Evolutionary conservation across 2,113 vertebrate species (phyloP).

Genomic region (Fulica atra): DNA sequence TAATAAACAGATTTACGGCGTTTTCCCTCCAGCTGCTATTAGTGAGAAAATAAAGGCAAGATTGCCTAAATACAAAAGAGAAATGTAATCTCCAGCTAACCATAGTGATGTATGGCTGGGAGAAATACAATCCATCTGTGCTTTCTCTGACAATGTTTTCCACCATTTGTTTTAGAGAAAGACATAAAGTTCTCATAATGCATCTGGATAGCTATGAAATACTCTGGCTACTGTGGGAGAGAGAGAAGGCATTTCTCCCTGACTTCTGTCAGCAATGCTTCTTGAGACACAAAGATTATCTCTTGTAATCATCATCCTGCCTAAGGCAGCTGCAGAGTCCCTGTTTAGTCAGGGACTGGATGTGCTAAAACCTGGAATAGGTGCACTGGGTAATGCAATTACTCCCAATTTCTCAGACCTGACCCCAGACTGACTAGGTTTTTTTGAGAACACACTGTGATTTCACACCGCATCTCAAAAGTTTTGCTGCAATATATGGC

Average conservation of each 20-base stretch:
- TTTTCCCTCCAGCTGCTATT: conserved; percentile 46
- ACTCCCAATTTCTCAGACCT: background rate
- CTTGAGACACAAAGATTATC: conserved; percentile 45
- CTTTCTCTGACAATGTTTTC: conserved; percentile 54
- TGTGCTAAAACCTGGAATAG: conserved; percentile 8
- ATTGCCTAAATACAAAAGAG: conserved; percentile 47
- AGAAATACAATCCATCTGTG: conserved; percentile 57
- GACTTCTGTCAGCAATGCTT: conserved; percentile 19
- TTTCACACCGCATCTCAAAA: background rate
- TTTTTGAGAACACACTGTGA: background rate
- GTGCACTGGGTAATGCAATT: background rate
- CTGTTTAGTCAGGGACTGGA: conserved; percentile 4
- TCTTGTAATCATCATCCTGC: conserved; percentile 31
- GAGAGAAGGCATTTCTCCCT: conserved; percentile 17
- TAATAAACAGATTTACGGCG: background rate
- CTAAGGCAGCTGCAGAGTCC: conserved; percentile 33
- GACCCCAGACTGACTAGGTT: background rate
- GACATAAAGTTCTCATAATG: conserved; percentile 63
- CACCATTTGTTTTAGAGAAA: conserved; percentile 54
- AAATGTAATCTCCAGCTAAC: conserved; percentile 56
- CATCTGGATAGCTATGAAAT: conserved; percentile 61
- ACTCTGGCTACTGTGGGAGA: conserved; percentile 1
- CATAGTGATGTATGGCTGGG: conserved; percentile 19
- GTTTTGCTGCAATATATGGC: background rate
- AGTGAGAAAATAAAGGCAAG: conserved; percentile 48